phyloP scores from a whole-genome alignment of 2,113 vertebrate genomes.

The Siphamia tubifer region DNA sequence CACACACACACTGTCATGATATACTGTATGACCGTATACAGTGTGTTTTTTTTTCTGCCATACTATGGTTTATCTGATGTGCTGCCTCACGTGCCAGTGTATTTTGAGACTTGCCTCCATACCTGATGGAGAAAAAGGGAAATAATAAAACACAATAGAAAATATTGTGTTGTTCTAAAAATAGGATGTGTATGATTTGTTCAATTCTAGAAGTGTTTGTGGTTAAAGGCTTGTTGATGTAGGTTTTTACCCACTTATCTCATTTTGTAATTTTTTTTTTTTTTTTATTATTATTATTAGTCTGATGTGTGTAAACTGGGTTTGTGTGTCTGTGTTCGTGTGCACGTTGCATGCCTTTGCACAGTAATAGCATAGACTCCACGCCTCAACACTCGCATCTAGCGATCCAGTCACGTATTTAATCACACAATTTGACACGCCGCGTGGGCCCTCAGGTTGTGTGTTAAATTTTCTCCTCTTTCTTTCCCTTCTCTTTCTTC shows the following conservation, averaged over 20 bases:
- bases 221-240: not conserved
- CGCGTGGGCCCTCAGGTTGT: slow-evolving; percentile 69
- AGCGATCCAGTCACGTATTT: slow-evolving; percentile 75
- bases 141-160: too few relatives aligned
- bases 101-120: too few relatives aligned
- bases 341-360: slow-evolving; percentile 23
- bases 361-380: slow-evolving; percentile 53
- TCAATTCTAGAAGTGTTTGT: not conserved
- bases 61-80: too few relatives aligned
- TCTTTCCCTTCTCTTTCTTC: slow-evolving; percentile 34
- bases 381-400: slow-evolving; percentile 63
- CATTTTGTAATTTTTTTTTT: not conserved
- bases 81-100: too few relatives aligned
- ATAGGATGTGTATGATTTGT: too few relatives aligned
- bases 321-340: not conserved
- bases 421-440: slow-evolving; percentile 78
- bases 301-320: slow-evolving; percentile 2
- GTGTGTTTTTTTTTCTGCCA: too few relatives aligned
- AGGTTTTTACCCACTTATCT: not conserved
- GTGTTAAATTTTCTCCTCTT: slow-evolving; percentile 56
- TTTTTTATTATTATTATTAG: too few relatives aligned
- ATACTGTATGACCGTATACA: too few relatives aligned
- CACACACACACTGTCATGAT: too few relatives aligned
- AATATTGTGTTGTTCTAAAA: too few relatives aligned
- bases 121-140: too few relatives aligned